A percentile compares a stretch with the other conserved stretches of the same genome.
Evolutionary conservation across 2,888 invertebrate genomes (phyloP).

Genomic region (Mactromeris polynyma): DNA sequence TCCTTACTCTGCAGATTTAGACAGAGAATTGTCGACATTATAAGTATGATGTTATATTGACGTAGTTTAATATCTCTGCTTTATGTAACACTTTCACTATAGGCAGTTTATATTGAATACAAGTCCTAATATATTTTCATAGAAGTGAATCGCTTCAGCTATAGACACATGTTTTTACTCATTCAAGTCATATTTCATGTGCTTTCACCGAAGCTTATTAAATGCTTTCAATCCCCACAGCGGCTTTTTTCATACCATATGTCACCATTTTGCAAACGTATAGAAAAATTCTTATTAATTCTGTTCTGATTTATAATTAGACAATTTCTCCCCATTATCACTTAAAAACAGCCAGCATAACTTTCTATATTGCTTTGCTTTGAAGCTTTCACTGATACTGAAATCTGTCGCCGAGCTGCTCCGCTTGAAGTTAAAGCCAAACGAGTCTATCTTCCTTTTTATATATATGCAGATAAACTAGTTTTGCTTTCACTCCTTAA

Average conservation of each 20-base stretch:
- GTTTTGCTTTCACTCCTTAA: too few relatives aligned
- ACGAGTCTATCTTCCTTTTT: too few relatives aligned
- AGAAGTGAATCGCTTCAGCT: not conserved
- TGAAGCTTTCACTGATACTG: too few relatives aligned
- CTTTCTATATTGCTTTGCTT: too few relatives aligned
- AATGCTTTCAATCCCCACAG: not conserved
- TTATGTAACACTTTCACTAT: not conserved
- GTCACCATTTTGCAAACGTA: too few relatives aligned
- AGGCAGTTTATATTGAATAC: not conserved
- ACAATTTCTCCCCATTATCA: too few relatives aligned
- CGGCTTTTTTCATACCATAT: not conserved
- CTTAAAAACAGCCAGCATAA: too few relatives aligned
- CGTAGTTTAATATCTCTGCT: constrained; percentile 7
- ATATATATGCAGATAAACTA: too few relatives aligned
- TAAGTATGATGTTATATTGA: constrained; percentile 18
- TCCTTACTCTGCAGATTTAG: constrained; percentile 11
- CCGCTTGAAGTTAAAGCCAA: too few relatives aligned
- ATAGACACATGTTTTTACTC: not conserved
- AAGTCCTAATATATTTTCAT: not conserved
- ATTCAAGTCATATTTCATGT: not conserved
- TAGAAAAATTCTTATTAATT: too few relatives aligned
- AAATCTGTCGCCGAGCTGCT: too few relatives aligned
- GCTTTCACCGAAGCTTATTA: not conserved
- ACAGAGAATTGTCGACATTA: not conserved
- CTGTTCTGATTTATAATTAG: too few relatives aligned